Percentiles rank a stretch among this genome's conserved stretches.
These are phyloP conservation scores for Clinocottus analis DNA, from an alignment of 2,113 vertebrate species.

Conservation along the genomic window DNA sequence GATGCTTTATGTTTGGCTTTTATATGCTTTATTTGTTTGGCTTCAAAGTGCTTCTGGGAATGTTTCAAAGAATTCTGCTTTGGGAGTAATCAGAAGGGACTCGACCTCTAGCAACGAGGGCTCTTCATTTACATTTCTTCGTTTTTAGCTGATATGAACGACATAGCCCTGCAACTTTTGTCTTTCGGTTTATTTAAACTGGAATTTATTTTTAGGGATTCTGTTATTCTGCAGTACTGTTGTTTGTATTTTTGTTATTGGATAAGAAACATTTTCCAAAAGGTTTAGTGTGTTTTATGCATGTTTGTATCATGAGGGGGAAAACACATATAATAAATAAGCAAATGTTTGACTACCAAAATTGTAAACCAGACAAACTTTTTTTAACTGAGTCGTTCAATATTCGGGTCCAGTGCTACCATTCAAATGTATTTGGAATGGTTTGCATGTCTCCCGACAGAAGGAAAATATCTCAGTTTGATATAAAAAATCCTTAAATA, in stretches of 20 bases:
- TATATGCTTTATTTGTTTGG: neutral
- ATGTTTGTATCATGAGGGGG: neutral
- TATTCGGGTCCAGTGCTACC: neutral
- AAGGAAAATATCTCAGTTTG: neutral
- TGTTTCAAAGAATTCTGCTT: neutral
- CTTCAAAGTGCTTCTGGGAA: neutral
- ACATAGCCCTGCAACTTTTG: neutral
- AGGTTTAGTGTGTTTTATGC: neutral
- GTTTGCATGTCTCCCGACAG: neutral
- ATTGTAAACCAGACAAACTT: neutral
- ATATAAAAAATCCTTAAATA: neutral
- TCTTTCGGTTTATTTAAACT: neutral
- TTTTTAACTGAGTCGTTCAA: neutral
- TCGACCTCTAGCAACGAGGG: too few species aligned
- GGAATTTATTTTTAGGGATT: neutral
- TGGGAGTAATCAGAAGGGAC: neutral
- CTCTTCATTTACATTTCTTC: too few species aligned
- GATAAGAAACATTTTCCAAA: neutral
- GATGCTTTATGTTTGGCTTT: neutral
- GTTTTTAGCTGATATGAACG: too few species aligned
- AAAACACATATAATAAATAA: neutral
- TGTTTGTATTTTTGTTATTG: neutral
- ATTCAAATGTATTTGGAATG: neutral
- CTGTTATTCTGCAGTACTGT: neutral
- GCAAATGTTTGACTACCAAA: neutral